phyloP scores from a whole-genome alignment of 2,113 vertebrate genomes.

The Gymnogyps californianus region DNA sequence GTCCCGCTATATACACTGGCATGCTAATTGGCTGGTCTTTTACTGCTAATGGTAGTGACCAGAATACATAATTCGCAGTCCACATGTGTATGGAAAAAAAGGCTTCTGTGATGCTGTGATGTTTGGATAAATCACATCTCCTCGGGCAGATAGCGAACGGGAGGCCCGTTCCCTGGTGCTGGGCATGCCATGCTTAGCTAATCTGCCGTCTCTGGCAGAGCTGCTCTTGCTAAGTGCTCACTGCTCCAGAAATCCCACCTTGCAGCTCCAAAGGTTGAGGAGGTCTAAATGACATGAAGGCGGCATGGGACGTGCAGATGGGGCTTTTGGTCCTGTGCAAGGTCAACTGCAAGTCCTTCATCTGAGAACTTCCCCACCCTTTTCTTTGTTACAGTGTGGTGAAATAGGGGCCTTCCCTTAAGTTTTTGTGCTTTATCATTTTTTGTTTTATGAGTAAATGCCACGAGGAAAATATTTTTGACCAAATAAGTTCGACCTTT shows the following conservation, averaged over 20 bases:
- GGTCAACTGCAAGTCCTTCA: constrained; percentile 28
- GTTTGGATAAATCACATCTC: constrained; percentile 52
- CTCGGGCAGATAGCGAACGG: neutral
- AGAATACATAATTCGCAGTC: constrained; percentile 2
- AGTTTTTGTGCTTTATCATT: neutral
- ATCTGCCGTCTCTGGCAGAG: constrained; percentile 18
- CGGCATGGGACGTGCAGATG: constrained; percentile 48
- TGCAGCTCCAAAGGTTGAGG: constrained; percentile 16
- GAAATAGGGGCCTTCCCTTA: neutral
- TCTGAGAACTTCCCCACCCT: neutral
- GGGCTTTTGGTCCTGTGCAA: constrained; percentile 49
- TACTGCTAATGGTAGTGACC: neutral
- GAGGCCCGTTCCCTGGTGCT: constrained; percentile 44
- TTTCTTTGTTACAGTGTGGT: constrained; percentile 6
- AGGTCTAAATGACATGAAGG: constrained; percentile 16
- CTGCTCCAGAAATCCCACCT: constrained; percentile 49
- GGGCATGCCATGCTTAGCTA: constrained; percentile 50
- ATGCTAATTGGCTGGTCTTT: constrained; percentile 38
- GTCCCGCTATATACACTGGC: neutral
- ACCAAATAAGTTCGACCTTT: neutral
- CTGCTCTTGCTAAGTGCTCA: neutral
- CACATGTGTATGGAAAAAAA: constrained; percentile 15
- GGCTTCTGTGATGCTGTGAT: constrained; percentile 13
- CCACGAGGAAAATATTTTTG: neutral
- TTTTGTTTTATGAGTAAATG: neutral